Evolutionary conservation across 2,113 vertebrate species (phyloP), one percentile per base, ranked within the genome.

Genomic region (Peromyscus leucopus): DNA sequence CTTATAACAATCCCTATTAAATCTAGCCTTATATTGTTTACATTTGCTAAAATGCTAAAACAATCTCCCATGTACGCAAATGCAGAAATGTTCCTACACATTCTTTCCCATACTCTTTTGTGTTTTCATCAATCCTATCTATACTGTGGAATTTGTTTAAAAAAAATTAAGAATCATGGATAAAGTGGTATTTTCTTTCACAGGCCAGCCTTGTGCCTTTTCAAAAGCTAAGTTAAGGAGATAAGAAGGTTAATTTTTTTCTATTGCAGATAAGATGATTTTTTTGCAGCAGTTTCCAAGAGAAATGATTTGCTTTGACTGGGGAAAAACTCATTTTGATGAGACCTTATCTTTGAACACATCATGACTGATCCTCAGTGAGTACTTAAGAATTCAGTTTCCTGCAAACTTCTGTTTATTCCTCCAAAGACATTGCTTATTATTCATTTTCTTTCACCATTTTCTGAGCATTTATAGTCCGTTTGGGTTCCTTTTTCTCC

Each of bases 381-480:
- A 76, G 28, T 95, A 65, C 22, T 78, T 93, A 91, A 82, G 31
- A 76, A 93, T 88, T 96, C 42, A 63, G n/a, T 93, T 96, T 96
- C 61, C n/a, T 93, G n/a, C 26, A 93, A 31, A 93, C n/a, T n/a
- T 71, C 26, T 89, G 13, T 95, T 94, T 95, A 83, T 63, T 72
- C 15, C 55, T 24, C 71, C 48, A 93, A 94, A 93, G 33, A 79
- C 84, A 69, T 95, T 85, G 12, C 21, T 94, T 96, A 89, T 80
- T 89, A 89, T 71, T 93, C 59, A 89, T 96, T 97, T 94, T 87
- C 5, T 21, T 95, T 97, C 92, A 86, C 84, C 16, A 92, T 95
- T 92, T 87, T 86, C 78, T 95, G 76, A 90, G 71, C 39, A 90
- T 87, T 91, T 96, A 65, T 55, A 61, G 21, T 93, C 33, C 87